Evolutionary conservation across 2,888 invertebrate species (phyloP).

Genomic region (Drosophila demipolita): DNA sequence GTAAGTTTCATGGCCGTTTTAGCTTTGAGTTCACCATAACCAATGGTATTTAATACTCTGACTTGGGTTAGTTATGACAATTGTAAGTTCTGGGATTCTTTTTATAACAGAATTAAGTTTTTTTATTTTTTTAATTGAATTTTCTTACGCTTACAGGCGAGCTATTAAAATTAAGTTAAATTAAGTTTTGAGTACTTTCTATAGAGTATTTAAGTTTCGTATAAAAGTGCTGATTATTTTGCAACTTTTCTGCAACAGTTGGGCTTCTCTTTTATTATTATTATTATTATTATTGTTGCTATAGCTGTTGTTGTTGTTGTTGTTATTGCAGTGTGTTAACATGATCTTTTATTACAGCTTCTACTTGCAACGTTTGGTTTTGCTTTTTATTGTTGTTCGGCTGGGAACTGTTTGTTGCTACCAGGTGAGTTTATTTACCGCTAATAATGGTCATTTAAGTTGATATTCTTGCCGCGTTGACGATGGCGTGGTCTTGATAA

Average conservation of each 20-base stretch:
- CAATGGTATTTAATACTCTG: constrained; percentile 43
- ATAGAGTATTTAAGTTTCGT: constrained; percentile 30
- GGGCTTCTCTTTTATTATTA: constrained; percentile 34
- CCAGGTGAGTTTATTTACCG: constrained; percentile 76
- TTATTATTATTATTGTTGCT: constrained; percentile 38
- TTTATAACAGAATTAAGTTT: not conserved
- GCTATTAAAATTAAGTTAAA: not conserved
- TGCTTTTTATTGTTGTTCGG: constrained; percentile 17
- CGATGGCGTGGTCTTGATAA: constrained; percentile 78
- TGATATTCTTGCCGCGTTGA: constrained; percentile 64
- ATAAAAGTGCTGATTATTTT: not conserved
- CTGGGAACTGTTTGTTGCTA: constrained; percentile 32
- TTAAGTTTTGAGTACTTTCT: too few relatives aligned
- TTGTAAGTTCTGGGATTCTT: not conserved
- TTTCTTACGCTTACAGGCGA: not conserved
- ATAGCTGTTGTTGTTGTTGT: constrained; percentile 16
- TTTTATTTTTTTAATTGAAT: not conserved
- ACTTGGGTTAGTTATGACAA: not conserved
- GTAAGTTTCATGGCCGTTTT: constrained; percentile 69
- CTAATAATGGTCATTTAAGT: constrained; percentile 83
- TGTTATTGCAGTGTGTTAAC: constrained; percentile 73
- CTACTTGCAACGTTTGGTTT: constrained; percentile 41
- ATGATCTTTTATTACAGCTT: constrained; percentile 81
- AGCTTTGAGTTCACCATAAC: constrained; percentile 65
- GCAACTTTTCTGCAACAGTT: not conserved